A percentile compares a stretch with the other conserved stretches of the same genome.
Conservation (phyloP, 1,140 invertebrate genomes). For the Colletes latitarsis region DNA sequence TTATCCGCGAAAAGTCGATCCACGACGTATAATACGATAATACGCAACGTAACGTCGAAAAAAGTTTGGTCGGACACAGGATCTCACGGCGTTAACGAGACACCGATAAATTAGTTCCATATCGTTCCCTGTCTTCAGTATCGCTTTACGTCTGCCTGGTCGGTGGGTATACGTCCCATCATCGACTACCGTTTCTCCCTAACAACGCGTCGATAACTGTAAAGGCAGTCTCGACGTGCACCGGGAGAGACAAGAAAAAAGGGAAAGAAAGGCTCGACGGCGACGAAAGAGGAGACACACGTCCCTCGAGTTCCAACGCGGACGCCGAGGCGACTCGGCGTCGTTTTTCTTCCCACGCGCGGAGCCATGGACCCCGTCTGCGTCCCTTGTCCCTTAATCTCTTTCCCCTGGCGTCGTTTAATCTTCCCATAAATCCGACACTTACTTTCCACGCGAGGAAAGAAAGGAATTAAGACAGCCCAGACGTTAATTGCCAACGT, state of each 20-base stretch:
- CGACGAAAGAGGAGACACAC: slow-evolving; percentile 23
- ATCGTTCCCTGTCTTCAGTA: slow-evolving; percentile 19
- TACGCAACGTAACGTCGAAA: neutral
- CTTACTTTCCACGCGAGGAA: slow-evolving; percentile 16
- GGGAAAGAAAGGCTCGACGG: neutral
- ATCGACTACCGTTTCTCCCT: slow-evolving; percentile 26
- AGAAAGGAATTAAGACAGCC: slow-evolving; percentile 52
- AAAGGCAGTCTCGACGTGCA: neutral
- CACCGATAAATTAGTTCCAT: slow-evolving; percentile 32
- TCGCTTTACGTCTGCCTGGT: slow-evolving; percentile 22
- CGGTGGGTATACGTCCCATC: slow-evolving; percentile 19
- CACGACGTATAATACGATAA: neutral
- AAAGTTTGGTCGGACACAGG: neutral
- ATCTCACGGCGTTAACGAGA: slow-evolving; percentile 8
- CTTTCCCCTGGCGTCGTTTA: slow-evolving; percentile 11
- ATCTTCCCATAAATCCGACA: slow-evolving; percentile 32
- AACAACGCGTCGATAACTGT: slow-evolving; percentile 9
- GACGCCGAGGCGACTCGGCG: neutral
- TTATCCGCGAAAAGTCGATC: no score
- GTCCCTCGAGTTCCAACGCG: slow-evolving; percentile 19
- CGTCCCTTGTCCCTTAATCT: slow-evolving; percentile 34
- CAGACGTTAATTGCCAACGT: neutral
- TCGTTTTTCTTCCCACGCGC: slow-evolving; percentile 53
- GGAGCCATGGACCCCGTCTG: slow-evolving; percentile 13
- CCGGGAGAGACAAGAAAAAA: neutral